phyloP scores from a whole-genome alignment of 1,140 invertebrate species.

The Copidosoma floridanum region DNA sequence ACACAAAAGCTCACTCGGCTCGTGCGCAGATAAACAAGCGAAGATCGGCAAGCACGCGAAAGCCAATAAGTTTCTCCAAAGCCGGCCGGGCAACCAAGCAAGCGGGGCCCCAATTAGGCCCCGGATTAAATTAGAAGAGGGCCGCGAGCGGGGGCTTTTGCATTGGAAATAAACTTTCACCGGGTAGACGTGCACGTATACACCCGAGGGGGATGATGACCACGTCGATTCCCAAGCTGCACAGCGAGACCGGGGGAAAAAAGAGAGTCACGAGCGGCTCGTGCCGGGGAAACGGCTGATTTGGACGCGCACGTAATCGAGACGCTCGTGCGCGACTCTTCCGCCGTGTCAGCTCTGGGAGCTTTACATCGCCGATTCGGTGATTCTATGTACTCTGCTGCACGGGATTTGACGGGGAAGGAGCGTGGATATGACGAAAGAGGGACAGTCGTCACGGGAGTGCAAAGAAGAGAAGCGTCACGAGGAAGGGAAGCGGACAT shows the following conservation, averaged over 20 bases:
- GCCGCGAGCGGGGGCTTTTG: neutral
- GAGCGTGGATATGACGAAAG: neutral
- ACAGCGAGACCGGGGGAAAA: neutral
- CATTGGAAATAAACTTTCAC: slow-evolving; percentile 7
- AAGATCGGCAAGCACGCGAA: too few relatives aligned
- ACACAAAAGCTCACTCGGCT: too few relatives aligned
- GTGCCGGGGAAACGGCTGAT: neutral
- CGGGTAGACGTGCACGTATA: neutral
- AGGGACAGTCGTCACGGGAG: neutral
- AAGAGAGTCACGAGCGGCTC: neutral
- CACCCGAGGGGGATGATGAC: neutral
- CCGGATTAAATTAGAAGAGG: slow-evolving; percentile 10
- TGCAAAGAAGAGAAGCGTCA: neutral
- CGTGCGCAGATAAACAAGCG: too few relatives aligned
- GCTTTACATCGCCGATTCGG: too few relatives aligned
- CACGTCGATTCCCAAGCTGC: too few relatives aligned
- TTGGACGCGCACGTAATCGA: too few relatives aligned
- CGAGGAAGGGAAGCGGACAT: too few relatives aligned
- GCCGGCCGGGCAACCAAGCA: neutral
- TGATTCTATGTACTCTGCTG: too few relatives aligned
- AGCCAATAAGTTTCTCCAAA: neutral
- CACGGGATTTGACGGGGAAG: neutral
- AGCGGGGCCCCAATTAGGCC: neutral
- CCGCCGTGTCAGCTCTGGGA: too few relatives aligned
- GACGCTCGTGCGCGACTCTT: too few relatives aligned